Percentiles rank a stretch among this genome's conserved stretches.
phyloP scores from a whole-genome alignment of 1,140 invertebrate species.

The Drosophila ironensis region DNA sequence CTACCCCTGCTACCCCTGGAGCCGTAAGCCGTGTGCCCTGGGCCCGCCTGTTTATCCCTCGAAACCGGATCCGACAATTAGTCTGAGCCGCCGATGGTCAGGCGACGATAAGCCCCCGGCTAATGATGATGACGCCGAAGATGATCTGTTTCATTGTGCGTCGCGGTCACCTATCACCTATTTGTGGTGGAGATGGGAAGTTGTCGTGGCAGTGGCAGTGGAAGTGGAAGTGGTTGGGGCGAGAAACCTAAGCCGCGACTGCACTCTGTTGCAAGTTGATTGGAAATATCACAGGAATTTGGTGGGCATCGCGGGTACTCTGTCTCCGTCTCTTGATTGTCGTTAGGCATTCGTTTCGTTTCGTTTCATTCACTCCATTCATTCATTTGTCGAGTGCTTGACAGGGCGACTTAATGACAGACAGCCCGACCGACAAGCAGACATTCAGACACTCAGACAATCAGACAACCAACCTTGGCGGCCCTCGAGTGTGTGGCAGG shows the following conservation, averaged over 20 bases:
- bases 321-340: conserved; percentile 15
- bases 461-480: conserved; percentile 37
- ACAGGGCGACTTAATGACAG: conserved; percentile 31
- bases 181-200: not conserved
- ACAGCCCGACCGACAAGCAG: no score
- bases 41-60: no score
- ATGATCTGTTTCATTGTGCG: conserved; percentile 26
- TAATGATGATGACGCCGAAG: conserved; percentile 30
- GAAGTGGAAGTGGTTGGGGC: not conserved
- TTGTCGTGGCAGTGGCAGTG: not conserved
- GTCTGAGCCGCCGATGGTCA: conserved; percentile 23
- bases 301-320: no score
- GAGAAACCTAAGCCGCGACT: no score
- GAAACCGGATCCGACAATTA: conserved; percentile 27
- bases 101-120: conserved; percentile 9
- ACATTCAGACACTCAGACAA: no score
- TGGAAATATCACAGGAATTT: no score
- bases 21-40: no score
- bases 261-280: no score
- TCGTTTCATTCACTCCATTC: no score
- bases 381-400: conserved; percentile 34
- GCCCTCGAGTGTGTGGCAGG: conserved; percentile 17
- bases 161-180: conserved; percentile 31
- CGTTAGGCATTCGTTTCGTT: conserved; percentile 33
- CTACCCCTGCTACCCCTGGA: not conserved